Evolutionary conservation across 1,140 invertebrate species (phyloP).

Genomic region (Zaprionus davidi): DNA sequence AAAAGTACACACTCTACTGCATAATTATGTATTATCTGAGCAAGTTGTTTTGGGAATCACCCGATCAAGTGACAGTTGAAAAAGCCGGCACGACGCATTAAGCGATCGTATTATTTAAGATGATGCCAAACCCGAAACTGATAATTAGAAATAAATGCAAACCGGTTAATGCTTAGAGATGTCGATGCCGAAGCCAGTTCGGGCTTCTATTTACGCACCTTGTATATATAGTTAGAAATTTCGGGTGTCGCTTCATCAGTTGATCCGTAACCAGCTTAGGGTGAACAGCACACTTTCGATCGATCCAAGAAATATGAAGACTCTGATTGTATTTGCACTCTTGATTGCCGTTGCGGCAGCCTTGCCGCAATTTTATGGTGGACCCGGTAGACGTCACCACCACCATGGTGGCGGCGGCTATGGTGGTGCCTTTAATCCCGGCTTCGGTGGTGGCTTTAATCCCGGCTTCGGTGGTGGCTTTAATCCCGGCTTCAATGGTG

Average conservation of each 20-base stretch:
- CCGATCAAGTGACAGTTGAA: constrained; percentile 37
- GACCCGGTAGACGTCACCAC: constrained; percentile 29
- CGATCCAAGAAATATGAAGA: constrained; percentile 56
- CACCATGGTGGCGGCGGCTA: constrained; percentile 21
- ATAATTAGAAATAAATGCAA: constrained; percentile 68
- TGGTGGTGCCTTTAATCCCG: constrained; percentile 5
- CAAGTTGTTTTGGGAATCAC: constrained; percentile 56
- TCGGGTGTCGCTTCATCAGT: constrained; percentile 54
- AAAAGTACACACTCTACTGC: constrained; percentile 1
- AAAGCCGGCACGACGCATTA: background rate
- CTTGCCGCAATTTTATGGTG: constrained; percentile 37
- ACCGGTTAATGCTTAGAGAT: constrained; percentile 53
- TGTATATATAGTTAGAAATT: constrained; percentile 39
- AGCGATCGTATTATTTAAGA: constrained; percentile 14
- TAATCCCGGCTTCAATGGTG: constrained; percentile 10
- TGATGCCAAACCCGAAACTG: constrained; percentile 26
- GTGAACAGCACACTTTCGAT: constrained; percentile 21
- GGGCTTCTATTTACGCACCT: constrained; percentile 34
- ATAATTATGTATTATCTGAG: constrained; percentile 41
- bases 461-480: constrained; percentile 24
- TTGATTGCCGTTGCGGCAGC: constrained; percentile 51
- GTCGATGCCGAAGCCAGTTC: constrained; percentile 26
- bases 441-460: constrained; percentile 23
- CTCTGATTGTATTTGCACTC: constrained; percentile 58
- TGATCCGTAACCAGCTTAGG: constrained; percentile 29